Percentiles rank a stretch among this genome's conserved stretches.
Conservation (phyloP, 1,140 invertebrate genomes). For the Magallana angulata region DNA sequence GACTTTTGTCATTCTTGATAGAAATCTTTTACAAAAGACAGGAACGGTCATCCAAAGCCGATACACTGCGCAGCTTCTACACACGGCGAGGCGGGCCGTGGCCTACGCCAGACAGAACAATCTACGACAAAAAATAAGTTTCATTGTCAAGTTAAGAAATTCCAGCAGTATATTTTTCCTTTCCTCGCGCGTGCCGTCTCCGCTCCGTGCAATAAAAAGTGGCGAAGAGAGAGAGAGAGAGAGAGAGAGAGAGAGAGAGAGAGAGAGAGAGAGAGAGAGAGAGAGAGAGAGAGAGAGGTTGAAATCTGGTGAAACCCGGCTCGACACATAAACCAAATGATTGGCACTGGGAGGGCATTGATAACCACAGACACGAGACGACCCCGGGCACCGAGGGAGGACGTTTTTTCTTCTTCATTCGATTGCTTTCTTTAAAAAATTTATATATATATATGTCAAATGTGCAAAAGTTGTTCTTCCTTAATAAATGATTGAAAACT, state of each 20-base stretch:
- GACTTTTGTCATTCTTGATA: background rate
- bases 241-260: background rate
- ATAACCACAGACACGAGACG: no score
- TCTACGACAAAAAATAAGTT: background rate
- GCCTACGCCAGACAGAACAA: no score
- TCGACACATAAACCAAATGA: background rate
- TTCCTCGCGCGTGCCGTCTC: background rate
- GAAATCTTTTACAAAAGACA: conserved; percentile 13
- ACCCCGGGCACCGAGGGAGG: no score
- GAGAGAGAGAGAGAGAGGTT: no score
- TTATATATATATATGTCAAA: no score
- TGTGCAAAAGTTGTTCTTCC: no score
- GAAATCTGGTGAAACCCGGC: background rate
- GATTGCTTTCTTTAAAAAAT: no score
- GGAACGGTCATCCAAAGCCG: background rate
- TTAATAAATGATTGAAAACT: no score
- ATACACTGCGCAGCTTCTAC: background rate
- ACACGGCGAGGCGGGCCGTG: no score
- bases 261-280: no score
- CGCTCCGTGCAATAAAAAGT: background rate
- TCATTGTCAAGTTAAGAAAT: background rate
- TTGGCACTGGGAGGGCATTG: background rate
- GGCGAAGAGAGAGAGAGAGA: background rate
- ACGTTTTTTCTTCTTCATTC: no score
- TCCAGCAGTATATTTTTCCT: background rate